phyloP scores from a whole-genome alignment of 2,113 vertebrate species.

The Phocoena sinus region DNA sequence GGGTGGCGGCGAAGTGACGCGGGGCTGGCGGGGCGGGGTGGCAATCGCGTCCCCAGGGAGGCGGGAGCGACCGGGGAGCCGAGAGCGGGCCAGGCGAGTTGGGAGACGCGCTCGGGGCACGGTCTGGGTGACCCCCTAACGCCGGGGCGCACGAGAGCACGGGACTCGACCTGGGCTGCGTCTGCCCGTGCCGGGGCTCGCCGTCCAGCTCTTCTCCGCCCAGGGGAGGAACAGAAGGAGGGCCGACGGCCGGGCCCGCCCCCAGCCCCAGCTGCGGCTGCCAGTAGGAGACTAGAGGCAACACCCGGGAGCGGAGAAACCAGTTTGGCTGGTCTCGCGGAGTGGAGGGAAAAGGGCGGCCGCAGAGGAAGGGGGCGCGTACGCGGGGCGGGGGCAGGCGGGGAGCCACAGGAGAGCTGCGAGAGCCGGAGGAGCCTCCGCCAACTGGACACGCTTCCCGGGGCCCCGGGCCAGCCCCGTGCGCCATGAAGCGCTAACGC shows the following conservation, averaged over 20 bases:
- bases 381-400: conserved; percentile 48
- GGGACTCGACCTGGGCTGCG: not conserved
- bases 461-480: conserved; percentile 47
- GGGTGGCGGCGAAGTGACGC: conserved; percentile 36
- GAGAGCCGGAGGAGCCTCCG: conserved; percentile 26
- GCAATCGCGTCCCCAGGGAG: not conserved
- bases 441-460: conserved; percentile 56
- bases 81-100: not conserved
- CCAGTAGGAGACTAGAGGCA: not conserved
- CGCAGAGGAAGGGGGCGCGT: conserved; percentile 44
- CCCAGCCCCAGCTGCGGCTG: conserved; percentile 3
- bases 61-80: not conserved
- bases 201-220: not conserved
- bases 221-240: conserved; percentile 34
- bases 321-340: conserved; percentile 65
- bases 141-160: not conserved
- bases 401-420: conserved; percentile 51
- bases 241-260: conserved; percentile 52
- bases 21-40: not conserved
- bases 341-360: conserved; percentile 53
- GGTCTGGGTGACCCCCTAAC: not conserved
- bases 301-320: conserved; percentile 62
- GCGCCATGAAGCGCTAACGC: conserved; percentile 65
- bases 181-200: not conserved
- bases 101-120: not conserved